phyloP scores from a whole-genome alignment of 2,113 vertebrate genomes.

The Tiliqua scincoides region DNA sequence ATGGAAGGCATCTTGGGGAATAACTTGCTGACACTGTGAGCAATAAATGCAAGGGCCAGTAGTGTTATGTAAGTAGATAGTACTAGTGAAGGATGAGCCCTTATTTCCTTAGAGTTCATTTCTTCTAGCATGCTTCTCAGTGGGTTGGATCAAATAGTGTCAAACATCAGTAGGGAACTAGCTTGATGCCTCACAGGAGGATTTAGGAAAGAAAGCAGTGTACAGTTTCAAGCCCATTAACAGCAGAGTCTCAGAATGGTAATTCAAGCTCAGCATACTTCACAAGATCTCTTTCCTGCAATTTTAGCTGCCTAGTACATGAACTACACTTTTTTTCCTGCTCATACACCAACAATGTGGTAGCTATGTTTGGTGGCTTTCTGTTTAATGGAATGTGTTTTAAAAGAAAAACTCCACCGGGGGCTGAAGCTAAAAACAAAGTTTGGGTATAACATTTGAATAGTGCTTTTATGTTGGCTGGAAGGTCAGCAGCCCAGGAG shows the following conservation, averaged over 20 bases:
- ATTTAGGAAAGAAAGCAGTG: neutral
- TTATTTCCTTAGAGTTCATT: neutral
- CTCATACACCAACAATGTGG: neutral
- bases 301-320: neutral
- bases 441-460: neutral
- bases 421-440: neutral
- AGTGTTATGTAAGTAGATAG: neutral
- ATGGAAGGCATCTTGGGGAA: neutral
- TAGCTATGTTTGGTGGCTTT: neutral
- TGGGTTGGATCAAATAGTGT: neutral
- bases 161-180: neutral
- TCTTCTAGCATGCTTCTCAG: neutral
- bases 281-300: conserved; percentile 3
- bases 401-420: neutral
- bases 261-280: neutral
- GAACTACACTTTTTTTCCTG: neutral
- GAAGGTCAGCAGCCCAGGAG: too few species aligned
- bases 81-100: neutral
- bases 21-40: neutral
- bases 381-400: neutral
- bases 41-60: neutral
- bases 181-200: neutral
- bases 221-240: conserved; percentile 5
- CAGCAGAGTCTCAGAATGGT: neutral
- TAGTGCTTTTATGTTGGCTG: neutral